Evolutionary conservation across 1,140 invertebrate genomes (phyloP), one percentile per base, ranked within the genome.

Genomic region (Theocolax elegans): DNA sequence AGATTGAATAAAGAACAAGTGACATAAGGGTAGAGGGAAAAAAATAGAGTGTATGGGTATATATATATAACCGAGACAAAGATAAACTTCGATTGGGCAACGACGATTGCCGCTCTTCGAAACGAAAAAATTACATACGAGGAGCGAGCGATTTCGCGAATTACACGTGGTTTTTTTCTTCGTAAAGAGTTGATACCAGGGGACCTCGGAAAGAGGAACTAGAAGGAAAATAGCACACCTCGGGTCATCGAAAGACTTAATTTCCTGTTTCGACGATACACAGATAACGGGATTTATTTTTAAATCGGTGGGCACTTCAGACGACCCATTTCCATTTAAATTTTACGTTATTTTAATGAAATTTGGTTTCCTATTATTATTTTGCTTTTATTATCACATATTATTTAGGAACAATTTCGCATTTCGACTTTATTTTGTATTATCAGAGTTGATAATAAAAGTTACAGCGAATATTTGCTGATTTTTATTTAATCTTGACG

Each of bases 51-150:
- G 19, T 44, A 40, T 10, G 8, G 40, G 44, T 23, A 4, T 23
- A 19, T 40, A 9, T 42, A 17, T 27, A 29, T 7, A 2, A 27
- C 13, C 3, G 38, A 46, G 53, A 56, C 23, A 46, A 15, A 67
- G 53, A 59, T 42, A 67, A 38, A 59, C 27, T 58, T 59, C 42
- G 42, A 67, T 67, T 58, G 54, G 42, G 53, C 54, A 67, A 67
- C 29, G 53, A 29, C 53, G 53, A 67, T 58, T 59, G 54, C 54
- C 31, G 54, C 10, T 19, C 56, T 29, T 53, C 21, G 42, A 49
- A 51, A 56, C 49, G 59, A 53, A 51, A 53, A 63, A 63, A 70
- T 70, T 63, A 62, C 59, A 62, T 38, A 38, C 19, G 49, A 62
- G 58, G 42, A 40, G 42, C 44, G 53, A 27, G 2, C 54, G 19